Evolutionary conservation across 64 coral and sea anemone genomes (phyloP).

Genomic region (Stichodactyla mertensii): DNA sequence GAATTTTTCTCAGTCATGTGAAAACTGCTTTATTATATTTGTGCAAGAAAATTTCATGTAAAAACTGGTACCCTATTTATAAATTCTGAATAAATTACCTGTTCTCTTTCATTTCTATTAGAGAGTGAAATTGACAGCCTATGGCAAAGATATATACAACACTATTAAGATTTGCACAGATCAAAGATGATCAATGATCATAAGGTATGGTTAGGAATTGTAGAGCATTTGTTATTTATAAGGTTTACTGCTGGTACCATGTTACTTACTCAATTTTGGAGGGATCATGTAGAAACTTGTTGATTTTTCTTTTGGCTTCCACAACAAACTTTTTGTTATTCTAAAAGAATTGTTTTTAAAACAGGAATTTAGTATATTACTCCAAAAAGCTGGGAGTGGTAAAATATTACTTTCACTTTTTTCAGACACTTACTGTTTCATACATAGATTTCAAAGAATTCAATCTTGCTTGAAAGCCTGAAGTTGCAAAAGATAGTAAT

Average conservation of each 20-base stretch:
- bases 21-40: too few relatives aligned
- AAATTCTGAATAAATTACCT: conserved; percentile 5
- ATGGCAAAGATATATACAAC: neutral
- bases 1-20: too few relatives aligned
- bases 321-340: conserved; percentile 50
- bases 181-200: too few relatives aligned
- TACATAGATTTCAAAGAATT: conserved; percentile 29
- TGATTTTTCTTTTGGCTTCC: conserved; percentile 71
- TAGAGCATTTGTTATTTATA: too few relatives aligned
- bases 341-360: neutral
- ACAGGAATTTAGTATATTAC: neutral
- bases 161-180: too few relatives aligned
- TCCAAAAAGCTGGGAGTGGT: neutral
- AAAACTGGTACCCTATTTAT: neutral
- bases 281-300: conserved; percentile 66
- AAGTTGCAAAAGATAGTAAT: neutral
- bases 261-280: conserved; percentile 66
- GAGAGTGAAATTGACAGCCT: conserved; percentile 36
- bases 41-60: neutral
- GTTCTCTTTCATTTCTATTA: conserved; percentile 37
- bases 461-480: conserved; percentile 49
- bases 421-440: conserved; percentile 1
- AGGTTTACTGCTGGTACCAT: neutral
- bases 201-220: too few relatives aligned
- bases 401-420: neutral